Percentiles rank a stretch among this genome's conserved stretches.
Conservation (phyloP, 2,888 invertebrate genomes). For the Tinea semifulvella region DNA sequence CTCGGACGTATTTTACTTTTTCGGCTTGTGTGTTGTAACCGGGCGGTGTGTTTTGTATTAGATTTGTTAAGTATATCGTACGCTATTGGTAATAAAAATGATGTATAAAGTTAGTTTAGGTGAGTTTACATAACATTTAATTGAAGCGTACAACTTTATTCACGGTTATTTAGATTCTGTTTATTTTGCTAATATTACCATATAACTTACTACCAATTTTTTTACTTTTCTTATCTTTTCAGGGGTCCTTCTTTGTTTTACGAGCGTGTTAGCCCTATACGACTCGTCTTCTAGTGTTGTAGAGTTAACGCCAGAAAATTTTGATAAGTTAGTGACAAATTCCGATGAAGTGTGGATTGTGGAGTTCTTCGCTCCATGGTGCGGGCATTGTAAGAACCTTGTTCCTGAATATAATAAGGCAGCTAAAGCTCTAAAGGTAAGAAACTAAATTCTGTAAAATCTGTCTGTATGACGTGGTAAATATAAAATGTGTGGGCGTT, state of each 20-base stretch:
- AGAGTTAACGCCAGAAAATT: constrained; percentile 87
- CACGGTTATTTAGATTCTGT: neutral
- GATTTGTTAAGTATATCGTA: neutral
- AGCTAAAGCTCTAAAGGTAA: constrained; percentile 89
- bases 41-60: neutral
- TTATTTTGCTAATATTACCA: neutral
- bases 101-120: constrained; percentile 31
- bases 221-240: constrained; percentile 20
- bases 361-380: constrained; percentile 98
- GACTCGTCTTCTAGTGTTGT: constrained; percentile 80
- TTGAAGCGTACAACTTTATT: constrained; percentile 23
- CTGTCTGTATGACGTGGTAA: neutral
- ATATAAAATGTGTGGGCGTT: neutral
- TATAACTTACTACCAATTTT: constrained; percentile 20
- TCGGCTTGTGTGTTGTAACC: neutral
- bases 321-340: constrained; percentile 82
- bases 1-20: neutral
- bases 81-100: constrained; percentile 3
- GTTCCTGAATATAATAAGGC: constrained; percentile 95
- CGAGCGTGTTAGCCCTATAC: constrained; percentile 64
- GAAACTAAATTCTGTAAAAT: constrained; percentile 10
- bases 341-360: constrained; percentile 93
- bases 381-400: constrained; percentile 88
- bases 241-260: constrained; percentile 31
- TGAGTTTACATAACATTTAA: constrained; percentile 44